phyloP scores from a whole-genome alignment of 2,888 invertebrate species.

The Allacma fusca region DNA sequence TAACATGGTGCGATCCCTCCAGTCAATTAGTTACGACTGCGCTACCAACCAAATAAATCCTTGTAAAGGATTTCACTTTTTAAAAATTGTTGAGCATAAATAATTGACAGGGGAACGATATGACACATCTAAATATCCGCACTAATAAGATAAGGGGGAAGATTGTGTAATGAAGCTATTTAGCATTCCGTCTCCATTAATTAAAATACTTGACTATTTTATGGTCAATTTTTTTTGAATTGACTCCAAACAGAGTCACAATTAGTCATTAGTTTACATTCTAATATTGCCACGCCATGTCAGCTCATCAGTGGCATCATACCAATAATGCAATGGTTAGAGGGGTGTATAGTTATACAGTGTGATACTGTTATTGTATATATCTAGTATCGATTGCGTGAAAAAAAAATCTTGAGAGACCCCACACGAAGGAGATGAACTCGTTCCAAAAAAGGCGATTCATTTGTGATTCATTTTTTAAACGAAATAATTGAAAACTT shows the following conservation, averaged over 20 bases:
- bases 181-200: conserved; percentile 15
- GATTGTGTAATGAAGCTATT: conserved; percentile 9
- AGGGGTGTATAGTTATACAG: no score
- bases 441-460: conserved; percentile 19
- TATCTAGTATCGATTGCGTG: no score
- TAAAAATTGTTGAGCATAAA: no score
- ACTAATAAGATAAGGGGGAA: not conserved
- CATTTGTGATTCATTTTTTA: conserved; percentile 18
- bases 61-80: no score
- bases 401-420: not conserved
- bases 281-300: conserved; percentile 9
- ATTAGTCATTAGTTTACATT: conserved; percentile 19
- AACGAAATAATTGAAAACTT: conserved; percentile 7
- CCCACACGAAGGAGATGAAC: not conserved
- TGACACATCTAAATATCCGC: not conserved
- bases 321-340: no score
- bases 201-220: conserved; percentile 12
- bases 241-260: conserved; percentile 13
- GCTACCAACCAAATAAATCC: no score
- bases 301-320: not conserved
- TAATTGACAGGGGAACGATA: no score
- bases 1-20: no score
- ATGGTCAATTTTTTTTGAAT: conserved; percentile 22
- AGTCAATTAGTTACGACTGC: no score
- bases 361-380: no score